Conservation (phyloP, 2,797 vertebrate species). For the Poecile montanus region DNA sequence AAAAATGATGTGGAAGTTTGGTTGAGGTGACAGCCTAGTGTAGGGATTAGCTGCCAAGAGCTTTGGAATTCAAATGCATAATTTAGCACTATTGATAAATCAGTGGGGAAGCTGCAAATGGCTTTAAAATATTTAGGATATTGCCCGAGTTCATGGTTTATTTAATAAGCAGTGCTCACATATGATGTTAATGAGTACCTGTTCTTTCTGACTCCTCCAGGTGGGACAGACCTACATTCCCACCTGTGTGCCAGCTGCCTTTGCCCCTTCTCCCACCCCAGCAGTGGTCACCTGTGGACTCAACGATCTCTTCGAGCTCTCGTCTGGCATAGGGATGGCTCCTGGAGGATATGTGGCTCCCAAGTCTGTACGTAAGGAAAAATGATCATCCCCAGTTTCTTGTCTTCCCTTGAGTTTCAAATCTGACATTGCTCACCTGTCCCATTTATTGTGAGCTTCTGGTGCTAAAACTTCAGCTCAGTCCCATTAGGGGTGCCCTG, state of each 20-base stretch:
- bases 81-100: slow-evolving; percentile 59
- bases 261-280: slow-evolving; percentile 95
- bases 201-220: slow-evolving; percentile 72
- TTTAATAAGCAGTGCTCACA: neutral
- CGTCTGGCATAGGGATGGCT: slow-evolving; percentile 91
- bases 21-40: slow-evolving; percentile 1
- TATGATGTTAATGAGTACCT: neutral
- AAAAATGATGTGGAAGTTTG: neutral
- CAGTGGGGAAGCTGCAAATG: slow-evolving; percentile 5
- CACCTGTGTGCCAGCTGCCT: slow-evolving; percentile 92
- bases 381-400: neutral
- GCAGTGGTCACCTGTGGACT: slow-evolving; percentile 91
- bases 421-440: neutral
- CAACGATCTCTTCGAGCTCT: slow-evolving; percentile 96
- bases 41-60: slow-evolving; percentile 29
- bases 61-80: slow-evolving; percentile 42
- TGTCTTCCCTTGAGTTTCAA: neutral
- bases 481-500: neutral
- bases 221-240: slow-evolving; percentile 98
- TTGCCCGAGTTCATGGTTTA: neutral
- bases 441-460: neutral
- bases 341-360: slow-evolving; percentile 87
- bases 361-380: slow-evolving; percentile 87
- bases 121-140: slow-evolving; percentile 58
- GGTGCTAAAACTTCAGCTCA: neutral